Conservation (phyloP, 2,888 invertebrate species). For the Mythimna impura region DNA sequence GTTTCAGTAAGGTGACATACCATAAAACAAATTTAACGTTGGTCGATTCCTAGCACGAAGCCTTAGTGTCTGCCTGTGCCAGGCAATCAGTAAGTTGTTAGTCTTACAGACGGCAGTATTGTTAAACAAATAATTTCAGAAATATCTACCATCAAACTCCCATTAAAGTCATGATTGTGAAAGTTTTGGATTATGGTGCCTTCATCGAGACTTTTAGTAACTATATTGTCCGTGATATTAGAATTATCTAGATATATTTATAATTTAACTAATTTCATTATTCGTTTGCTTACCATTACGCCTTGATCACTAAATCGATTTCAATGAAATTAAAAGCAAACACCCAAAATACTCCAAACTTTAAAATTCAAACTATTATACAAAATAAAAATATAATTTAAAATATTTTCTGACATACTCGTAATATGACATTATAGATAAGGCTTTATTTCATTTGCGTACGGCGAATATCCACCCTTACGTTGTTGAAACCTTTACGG, state of each 20-base stretch:
- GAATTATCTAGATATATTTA: neutral
- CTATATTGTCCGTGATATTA: neutral
- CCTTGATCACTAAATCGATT: too few species aligned
- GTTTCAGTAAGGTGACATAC: neutral
- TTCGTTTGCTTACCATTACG: too few species aligned
- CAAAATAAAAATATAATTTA: too few species aligned
- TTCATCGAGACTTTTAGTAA: neutral
- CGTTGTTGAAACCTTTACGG: too few species aligned
- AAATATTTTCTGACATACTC: too few species aligned
- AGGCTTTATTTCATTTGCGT: too few species aligned
- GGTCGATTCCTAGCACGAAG: conserved; percentile 13
- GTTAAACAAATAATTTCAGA: neutral
- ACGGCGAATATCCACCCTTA: too few species aligned
- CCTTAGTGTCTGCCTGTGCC: conserved; percentile 37
- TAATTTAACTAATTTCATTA: too few species aligned
- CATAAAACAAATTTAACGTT: neutral
- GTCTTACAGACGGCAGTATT: neutral
- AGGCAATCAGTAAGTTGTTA: conserved; percentile 16
- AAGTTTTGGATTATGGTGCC: neutral
- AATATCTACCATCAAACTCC: neutral
- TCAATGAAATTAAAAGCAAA: too few species aligned
- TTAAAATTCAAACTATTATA: too few species aligned
- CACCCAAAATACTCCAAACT: too few species aligned
- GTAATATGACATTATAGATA: too few species aligned
- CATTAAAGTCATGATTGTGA: neutral